Evolutionary conservation across 2,113 vertebrate genomes (phyloP).

Genomic region (Eidolon helvum): DNA sequence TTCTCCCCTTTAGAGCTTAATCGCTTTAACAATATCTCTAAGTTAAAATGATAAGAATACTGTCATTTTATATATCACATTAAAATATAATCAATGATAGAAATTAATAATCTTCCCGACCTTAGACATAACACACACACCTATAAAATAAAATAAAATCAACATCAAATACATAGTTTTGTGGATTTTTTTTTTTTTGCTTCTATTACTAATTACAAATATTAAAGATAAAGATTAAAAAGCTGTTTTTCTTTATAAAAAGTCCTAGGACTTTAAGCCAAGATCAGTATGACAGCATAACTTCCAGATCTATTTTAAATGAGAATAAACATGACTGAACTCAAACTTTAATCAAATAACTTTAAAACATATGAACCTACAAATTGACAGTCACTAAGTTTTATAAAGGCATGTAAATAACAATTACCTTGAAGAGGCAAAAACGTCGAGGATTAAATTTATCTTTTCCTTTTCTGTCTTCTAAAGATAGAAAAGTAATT

Average conservation of each 20-base stretch:
- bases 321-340: background rate
- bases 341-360: background rate
- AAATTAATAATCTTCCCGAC: background rate
- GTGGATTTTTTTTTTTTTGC: background rate
- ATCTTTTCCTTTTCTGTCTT: slow-evolving; percentile 99
- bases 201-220: background rate
- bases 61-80: background rate
- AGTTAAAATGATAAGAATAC: background rate
- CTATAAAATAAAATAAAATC: background rate
- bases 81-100: background rate
- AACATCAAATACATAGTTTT: background rate
- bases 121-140: background rate
- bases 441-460: slow-evolving; percentile 98
- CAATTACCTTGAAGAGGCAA: slow-evolving; percentile 97
- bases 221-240: background rate
- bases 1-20: background rate
- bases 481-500: slow-evolving; percentile 96
- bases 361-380: background rate
- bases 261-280: background rate
- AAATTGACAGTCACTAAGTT: background rate
- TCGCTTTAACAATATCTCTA: background rate
- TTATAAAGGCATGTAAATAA: background rate
- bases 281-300: background rate
- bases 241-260: background rate
- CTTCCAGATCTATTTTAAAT: background rate